Percentiles rank a stretch among this genome's conserved stretches.
phyloP scores from a whole-genome alignment of 2,113 vertebrate species.

The Elephas maximus region DNA sequence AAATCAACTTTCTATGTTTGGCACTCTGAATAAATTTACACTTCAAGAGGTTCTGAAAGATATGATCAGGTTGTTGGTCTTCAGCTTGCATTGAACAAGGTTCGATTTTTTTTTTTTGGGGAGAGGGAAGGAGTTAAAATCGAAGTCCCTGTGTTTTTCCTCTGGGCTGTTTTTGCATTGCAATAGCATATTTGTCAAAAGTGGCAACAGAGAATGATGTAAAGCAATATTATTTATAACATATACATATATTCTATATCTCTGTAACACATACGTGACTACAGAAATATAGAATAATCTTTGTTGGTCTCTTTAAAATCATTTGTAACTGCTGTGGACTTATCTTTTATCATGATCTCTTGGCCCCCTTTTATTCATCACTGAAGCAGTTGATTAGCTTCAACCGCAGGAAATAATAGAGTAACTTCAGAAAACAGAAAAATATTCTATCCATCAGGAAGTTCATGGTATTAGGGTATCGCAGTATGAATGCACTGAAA shows the following conservation, averaged over 20 bases:
- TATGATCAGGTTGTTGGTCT: not conserved
- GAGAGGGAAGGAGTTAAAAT: not conserved
- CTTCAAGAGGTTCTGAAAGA: conserved; percentile 44
- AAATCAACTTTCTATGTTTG: conserved; percentile 42
- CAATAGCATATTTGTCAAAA: conserved; percentile 22
- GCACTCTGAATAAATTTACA: conserved; percentile 43
- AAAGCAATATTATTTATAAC: conserved; percentile 6
- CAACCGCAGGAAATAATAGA: conserved; percentile 24
- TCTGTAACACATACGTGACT: not conserved
- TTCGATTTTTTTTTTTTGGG: not conserved
- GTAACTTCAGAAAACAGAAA: conserved; percentile 6
- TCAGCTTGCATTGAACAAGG: not conserved
- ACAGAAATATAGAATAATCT: not conserved
- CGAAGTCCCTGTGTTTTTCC: not conserved
- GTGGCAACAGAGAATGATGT: not conserved
- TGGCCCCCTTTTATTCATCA: not conserved
- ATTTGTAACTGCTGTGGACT: not conserved
- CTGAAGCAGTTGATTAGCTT: conserved; percentile 42
- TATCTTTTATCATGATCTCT: not conserved
- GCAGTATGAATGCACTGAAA: not conserved
- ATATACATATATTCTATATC: not conserved
- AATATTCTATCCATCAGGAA: conserved; percentile 17
- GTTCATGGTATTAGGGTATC: not conserved
- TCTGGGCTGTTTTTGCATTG: not conserved
- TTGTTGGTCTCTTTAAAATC: conserved; percentile 1